Evolutionary conservation across 2,113 vertebrate genomes (phyloP).

Genomic region (Chionomys nivalis): DNA sequence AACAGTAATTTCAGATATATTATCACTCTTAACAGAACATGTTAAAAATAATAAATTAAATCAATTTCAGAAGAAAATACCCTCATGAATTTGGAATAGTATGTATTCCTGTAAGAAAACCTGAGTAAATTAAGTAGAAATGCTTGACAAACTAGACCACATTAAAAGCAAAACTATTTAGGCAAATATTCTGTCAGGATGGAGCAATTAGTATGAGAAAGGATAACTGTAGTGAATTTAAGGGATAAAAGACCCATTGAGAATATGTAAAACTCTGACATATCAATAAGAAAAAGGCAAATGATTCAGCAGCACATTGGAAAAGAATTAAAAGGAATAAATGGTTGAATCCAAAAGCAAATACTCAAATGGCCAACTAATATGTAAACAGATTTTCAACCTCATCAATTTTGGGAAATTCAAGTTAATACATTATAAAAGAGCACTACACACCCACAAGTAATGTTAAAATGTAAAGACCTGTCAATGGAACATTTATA

Average conservation of each 20-base stretch:
- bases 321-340: not conserved
- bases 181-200: not conserved
- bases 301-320: not conserved
- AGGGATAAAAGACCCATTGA: not conserved
- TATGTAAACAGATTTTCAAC: not conserved
- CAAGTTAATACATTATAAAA: not conserved
- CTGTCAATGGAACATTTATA: not conserved
- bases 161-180: not conserved
- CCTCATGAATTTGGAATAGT: not conserved
- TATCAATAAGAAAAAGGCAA: not conserved
- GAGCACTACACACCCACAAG: not conserved
- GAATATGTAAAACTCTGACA: not conserved
- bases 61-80: not conserved
- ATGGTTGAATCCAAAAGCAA: not conserved
- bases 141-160: not conserved
- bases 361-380: not conserved
- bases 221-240: not conserved
- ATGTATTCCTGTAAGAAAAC: not conserved
- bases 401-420: not conserved
- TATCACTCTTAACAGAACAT: not conserved
- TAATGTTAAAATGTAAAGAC: not conserved
- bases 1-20: not conserved
- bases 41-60: not conserved
- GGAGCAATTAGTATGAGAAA: not conserved
- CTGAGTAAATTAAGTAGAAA: not conserved